A percentile compares a stretch with the other conserved stretches of the same genome.
Conservation (phyloP, 2,888 invertebrate genomes). For the Ashinkailepas kermadecensis region DNA sequence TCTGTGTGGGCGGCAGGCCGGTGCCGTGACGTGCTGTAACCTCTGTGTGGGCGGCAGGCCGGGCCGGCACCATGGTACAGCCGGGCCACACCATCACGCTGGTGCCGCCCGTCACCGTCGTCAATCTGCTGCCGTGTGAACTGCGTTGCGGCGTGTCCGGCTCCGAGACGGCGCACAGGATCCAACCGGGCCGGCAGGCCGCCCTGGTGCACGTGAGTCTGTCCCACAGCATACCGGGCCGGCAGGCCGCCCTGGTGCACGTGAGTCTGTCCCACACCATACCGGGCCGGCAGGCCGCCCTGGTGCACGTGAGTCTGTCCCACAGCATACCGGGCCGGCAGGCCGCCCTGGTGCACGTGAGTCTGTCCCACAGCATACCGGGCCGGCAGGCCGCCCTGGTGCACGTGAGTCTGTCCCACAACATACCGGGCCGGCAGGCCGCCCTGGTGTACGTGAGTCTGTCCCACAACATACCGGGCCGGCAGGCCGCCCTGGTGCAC, state of each 20-base stretch:
- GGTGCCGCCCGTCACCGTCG: conserved; percentile 70
- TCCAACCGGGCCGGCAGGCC: conserved; percentile 22
- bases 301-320: not conserved
- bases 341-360: not conserved
- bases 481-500: too few species aligned
- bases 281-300: not conserved
- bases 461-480: too few species aligned
- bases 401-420: too few species aligned
- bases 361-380: too few species aligned
- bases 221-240: too few species aligned
- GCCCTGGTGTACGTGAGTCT: too few species aligned
- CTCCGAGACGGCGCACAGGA: conserved; percentile 24
- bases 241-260: too few species aligned
- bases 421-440: too few species aligned
- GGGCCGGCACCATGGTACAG: not conserved
- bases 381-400: too few species aligned
- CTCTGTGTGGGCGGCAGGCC: not conserved
- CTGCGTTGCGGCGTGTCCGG: conserved; percentile 38
- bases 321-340: not conserved
- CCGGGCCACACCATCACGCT: conserved; percentile 83
- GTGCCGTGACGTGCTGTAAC: not conserved
- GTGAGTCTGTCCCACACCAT: conserved; percentile 24
- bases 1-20: too few species aligned
- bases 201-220: conserved; percentile 14
- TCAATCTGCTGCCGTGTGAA: conserved; percentile 73